A percentile compares a stretch with the other conserved stretches of the same genome.
Conservation (phyloP, 2,797 vertebrate genomes). For the Alosa sapidissima region DNA sequence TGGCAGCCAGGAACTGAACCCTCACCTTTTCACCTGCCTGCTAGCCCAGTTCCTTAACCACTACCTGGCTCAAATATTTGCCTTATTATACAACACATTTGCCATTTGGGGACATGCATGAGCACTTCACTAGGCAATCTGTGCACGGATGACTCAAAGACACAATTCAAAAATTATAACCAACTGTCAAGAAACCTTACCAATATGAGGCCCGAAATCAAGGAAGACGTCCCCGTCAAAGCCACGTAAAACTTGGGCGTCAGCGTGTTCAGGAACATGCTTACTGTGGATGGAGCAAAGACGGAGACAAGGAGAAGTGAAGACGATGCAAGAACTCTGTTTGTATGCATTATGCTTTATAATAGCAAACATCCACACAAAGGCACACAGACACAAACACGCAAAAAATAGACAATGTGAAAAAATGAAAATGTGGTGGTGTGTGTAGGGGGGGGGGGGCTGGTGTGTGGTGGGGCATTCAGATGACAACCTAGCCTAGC, state of each 20-base stretch:
- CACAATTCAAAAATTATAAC: conserved; percentile 38
- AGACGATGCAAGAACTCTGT: neutral
- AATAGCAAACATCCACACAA: neutral
- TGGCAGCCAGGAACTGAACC: no score
- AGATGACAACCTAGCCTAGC: neutral
- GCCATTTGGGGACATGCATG: neutral
- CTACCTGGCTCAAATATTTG: no score
- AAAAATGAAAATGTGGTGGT: neutral
- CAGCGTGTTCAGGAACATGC: conserved; percentile 99
- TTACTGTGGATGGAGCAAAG: conserved; percentile 75
- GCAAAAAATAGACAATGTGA: neutral
- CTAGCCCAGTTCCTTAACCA: no score
- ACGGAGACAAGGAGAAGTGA: conserved; percentile 29
- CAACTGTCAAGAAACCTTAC: conserved; percentile 71
- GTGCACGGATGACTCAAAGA: neutral
- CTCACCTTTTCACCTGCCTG: no score
- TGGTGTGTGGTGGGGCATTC: neutral
- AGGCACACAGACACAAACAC: neutral
- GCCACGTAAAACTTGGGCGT: conserved; percentile 99
- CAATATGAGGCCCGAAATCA: conserved; percentile 98
- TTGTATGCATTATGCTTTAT: no score
- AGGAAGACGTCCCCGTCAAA: conserved; percentile 94
- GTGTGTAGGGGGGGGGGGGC: neutral
- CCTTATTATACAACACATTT: no score
- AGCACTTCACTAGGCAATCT: neutral